Conservation (phyloP, 2,888 invertebrate species). For the Spodoptera littoralis region DNA sequence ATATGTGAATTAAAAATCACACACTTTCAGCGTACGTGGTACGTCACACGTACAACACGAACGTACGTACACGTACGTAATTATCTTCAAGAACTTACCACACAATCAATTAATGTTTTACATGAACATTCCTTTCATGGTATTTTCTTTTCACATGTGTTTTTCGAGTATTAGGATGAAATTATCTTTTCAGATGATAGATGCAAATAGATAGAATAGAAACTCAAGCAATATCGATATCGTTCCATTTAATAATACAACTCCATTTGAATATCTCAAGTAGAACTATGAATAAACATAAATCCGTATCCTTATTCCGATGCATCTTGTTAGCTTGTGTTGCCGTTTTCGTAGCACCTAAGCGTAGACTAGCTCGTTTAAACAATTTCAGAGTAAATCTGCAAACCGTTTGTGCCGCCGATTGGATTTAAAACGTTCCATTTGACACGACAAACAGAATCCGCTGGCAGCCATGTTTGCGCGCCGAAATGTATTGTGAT, state of each 20-base stretch:
- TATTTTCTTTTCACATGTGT: too few relatives aligned
- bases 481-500: slow-evolving; percentile 63
- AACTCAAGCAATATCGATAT: not conserved
- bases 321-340: slow-evolving; percentile 41
- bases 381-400: slow-evolving; percentile 58
- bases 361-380: slow-evolving; percentile 45
- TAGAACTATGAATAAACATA: slow-evolving; percentile 29
- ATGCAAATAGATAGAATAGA: not conserved
- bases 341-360: slow-evolving; percentile 21
- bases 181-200: too few relatives aligned
- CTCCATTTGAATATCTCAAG: slow-evolving; percentile 20
- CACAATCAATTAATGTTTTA: too few relatives aligned
- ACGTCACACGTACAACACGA: too few relatives aligned
- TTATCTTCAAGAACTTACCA: too few relatives aligned
- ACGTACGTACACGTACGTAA: too few relatives aligned
- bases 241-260: slow-evolving; percentile 11
- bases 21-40: too few relatives aligned
- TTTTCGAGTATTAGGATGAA: too few relatives aligned
- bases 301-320: slow-evolving; percentile 9
- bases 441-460: slow-evolving; percentile 71
- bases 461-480: slow-evolving; percentile 58
- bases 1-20: too few relatives aligned
- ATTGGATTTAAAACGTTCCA: slow-evolving; percentile 71
- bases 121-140: too few relatives aligned
- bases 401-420: slow-evolving; percentile 50